Evolutionary conservation across 2,888 invertebrate species (phyloP).

Genomic region (Lysandra bellargus): DNA sequence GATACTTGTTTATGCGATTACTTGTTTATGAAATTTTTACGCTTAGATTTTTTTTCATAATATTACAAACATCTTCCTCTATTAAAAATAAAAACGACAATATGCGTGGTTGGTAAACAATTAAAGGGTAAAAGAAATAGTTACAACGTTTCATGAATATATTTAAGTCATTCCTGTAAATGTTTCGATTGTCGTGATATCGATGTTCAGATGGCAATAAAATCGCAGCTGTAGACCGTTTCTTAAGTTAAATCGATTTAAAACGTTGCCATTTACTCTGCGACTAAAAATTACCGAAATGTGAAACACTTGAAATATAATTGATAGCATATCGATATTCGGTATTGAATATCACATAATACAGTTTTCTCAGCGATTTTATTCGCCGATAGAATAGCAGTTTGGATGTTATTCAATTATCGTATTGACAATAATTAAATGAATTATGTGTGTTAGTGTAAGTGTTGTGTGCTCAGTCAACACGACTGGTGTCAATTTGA

Average conservation of each 20-base stretch:
- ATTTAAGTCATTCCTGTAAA: conserved; percentile 15
- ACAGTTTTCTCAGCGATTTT: background rate
- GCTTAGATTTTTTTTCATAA: background rate
- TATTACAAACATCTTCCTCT: background rate
- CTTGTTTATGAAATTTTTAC: background rate
- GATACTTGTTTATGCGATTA: background rate
- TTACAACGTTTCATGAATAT: conserved; percentile 1
- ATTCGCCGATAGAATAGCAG: background rate
- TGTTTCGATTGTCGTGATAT: conserved; percentile 1
- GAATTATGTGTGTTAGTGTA: conserved; percentile 43
- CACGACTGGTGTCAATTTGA: conserved; percentile 31
- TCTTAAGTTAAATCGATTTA: background rate
- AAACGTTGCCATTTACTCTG: background rate
- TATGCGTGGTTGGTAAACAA: background rate
- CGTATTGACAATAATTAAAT: conserved; percentile 54
- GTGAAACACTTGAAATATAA: background rate
- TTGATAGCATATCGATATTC: background rate
- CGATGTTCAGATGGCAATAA: conserved; percentile 5
- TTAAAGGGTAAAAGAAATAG: background rate
- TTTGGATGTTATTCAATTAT: conserved; percentile 46
- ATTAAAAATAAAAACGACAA: background rate
- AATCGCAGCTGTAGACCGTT: background rate
- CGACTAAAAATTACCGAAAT: background rate
- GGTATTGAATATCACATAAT: background rate
- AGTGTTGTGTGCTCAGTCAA: conserved; percentile 39